Percentiles rank a stretch among this genome's conserved stretches.
These are phyloP conservation scores for Apus apus DNA, from an alignment of 2,113 vertebrate genomes.

Conservation along the genomic window DNA sequence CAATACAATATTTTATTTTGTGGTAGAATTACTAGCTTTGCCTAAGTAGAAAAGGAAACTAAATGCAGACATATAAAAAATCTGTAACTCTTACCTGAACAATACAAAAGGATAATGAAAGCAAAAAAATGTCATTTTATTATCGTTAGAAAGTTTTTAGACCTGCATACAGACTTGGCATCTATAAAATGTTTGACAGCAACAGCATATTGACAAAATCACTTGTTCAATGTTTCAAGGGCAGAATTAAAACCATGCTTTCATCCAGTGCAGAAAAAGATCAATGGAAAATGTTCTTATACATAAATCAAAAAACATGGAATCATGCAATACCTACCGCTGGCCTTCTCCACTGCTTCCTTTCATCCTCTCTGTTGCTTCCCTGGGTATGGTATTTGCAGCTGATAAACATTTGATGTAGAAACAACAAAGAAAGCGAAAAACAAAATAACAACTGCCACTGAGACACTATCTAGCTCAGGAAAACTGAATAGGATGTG, in stretches of 20 bases:
- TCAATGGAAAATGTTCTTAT: neutral
- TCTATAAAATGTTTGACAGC: neutral
- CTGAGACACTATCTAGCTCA: neutral
- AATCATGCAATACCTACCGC: neutral
- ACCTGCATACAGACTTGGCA: neutral
- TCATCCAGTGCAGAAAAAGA: neutral
- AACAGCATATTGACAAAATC: neutral
- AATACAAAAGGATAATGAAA: neutral
- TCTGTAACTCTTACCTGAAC: neutral
- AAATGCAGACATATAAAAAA: neutral
- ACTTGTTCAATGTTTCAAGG: slow-evolving; percentile 8
- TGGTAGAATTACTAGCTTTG: neutral
- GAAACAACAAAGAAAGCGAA: neutral
- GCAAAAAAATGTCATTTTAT: neutral
- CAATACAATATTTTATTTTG: neutral
- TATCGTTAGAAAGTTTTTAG: neutral
- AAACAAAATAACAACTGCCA: neutral
- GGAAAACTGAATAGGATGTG: neutral
- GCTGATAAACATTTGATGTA: neutral
- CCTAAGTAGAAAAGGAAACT: neutral
- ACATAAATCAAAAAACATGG: neutral
- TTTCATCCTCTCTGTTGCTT: neutral
- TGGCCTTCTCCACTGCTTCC: neutral
- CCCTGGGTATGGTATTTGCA: neutral
- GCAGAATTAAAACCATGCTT: neutral